Conservation (phyloP, 2,113 vertebrate species). For the Chaetodon auriga region DNA sequence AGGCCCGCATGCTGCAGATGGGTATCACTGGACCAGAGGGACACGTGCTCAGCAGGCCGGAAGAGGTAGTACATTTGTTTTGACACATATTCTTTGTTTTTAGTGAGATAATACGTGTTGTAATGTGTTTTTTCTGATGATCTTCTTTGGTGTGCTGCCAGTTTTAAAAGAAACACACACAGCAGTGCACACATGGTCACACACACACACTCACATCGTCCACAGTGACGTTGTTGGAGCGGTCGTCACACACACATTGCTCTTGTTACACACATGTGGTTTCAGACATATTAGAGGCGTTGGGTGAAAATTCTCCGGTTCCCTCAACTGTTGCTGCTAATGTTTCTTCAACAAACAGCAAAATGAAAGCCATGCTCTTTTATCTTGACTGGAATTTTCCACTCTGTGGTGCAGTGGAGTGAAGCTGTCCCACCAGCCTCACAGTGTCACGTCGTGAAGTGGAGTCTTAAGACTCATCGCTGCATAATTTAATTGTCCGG, state of each 20-base stretch:
- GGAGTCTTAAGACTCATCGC: constrained; percentile 22
- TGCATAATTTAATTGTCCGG: constrained; percentile 26
- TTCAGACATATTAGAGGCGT: constrained; percentile 46
- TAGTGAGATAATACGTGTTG: not conserved
- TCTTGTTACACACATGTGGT: constrained; percentile 63
- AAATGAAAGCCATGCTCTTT: constrained; percentile 51
- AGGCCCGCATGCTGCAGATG: constrained; percentile 94
- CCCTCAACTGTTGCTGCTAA: constrained; percentile 27
- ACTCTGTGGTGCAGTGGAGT: not conserved
- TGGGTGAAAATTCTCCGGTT: constrained; percentile 15
- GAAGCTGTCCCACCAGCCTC: constrained; percentile 22
- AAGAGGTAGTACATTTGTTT: constrained; percentile 86
- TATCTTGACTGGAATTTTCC: constrained; percentile 48
- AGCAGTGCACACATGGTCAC: not conserved
- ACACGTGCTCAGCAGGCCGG: constrained; percentile 94
- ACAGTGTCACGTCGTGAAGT: constrained; percentile 25
- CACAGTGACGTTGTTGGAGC: not conserved
- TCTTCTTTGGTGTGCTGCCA: not conserved
- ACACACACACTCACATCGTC: not conserved
- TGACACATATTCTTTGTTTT: not conserved
- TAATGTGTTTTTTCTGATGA: not conserved
- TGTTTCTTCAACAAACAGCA: constrained; percentile 52
- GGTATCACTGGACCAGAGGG: constrained; percentile 96
- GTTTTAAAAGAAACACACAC: not conserved
- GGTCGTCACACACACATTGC: constrained; percentile 47